Evolutionary conservation across 2,888 invertebrate species (phyloP), one percentile per base, ranked within the genome.

Genomic region (Temnothorax ravouxi): DNA sequence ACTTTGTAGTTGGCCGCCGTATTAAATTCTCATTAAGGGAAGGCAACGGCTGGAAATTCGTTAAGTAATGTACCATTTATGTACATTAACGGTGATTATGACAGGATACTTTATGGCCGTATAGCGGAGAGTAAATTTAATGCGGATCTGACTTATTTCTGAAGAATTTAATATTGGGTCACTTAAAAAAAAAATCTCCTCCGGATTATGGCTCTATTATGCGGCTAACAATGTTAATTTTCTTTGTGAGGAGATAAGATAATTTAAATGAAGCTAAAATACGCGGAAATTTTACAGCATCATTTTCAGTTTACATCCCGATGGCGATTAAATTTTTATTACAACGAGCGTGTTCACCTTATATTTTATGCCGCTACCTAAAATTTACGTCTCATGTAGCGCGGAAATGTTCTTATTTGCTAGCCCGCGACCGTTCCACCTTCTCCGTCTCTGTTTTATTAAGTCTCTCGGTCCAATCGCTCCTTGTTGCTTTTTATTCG

Each of bases 391-490:
- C 41, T 72, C 25, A 54, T 59, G 25, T 72, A 56, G 38, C 50
- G 50, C 54, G 52, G 72, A 72, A 61, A 41, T 50, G n/a, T 52
- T 69, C 18, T 77, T 56, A 52, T 41, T 18, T 25, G n/a, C 56
- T 21, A 13, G 41, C 25, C 44, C 41, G 71, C 44, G 44, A 47
- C 56, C 38, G 72, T 79, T 59, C n/a, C 47, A 38, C 18, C 21
- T 47, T 47, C 59, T 59, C 59, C 71, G 44, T 44, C 21, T 47
- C 34, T 41, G 47, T 41, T 38, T 18, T 38, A 25, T 25, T 6
- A 38, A 64, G 52, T 52, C 38, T 11, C 75, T 25, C 71, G 34
- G 56, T 77, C 54, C 69, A 69, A 41, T 69, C 29, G n/a, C 18
- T 69, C 44, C 34, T 44, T 15, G 44, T 56, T 56, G 29, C 71